Evolutionary conservation across 2,888 invertebrate species (phyloP).

Genomic region (Arctia plantaginis): DNA sequence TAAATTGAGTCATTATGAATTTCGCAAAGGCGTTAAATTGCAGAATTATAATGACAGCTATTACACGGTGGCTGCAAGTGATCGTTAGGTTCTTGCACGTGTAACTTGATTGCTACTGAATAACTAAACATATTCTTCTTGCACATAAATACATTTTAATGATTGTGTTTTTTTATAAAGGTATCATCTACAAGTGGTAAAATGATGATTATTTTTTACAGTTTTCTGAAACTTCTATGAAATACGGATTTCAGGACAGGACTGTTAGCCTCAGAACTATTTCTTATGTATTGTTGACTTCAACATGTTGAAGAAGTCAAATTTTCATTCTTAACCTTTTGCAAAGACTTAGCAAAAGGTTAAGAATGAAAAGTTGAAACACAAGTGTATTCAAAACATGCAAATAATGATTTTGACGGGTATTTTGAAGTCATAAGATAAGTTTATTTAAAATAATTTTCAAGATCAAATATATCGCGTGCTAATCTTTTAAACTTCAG

Average conservation of each 20-base stretch:
- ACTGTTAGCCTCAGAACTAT: too few relatives aligned
- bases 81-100: constrained; percentile 46
- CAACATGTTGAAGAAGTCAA: too few relatives aligned
- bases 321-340: too few relatives aligned
- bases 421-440: too few relatives aligned
- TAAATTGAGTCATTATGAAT: constrained; percentile 81
- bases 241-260: background rate
- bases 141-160: constrained; percentile 6
- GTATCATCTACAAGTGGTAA: background rate
- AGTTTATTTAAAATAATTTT: too few relatives aligned
- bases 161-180: constrained; percentile 4
- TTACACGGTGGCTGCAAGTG: constrained; percentile 69
- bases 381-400: too few relatives aligned
- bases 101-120: constrained; percentile 53
- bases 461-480: too few relatives aligned
- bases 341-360: too few relatives aligned
- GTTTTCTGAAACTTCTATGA: background rate
- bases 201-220: background rate
- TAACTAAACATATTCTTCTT: constrained; percentile 38
- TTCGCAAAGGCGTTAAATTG: constrained; percentile 79
- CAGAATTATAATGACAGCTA: constrained; percentile 71
- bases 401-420: too few relatives aligned
- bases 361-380: too few relatives aligned
- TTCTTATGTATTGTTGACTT: too few relatives aligned
- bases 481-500: too few relatives aligned